phyloP scores from a whole-genome alignment of 2,797 vertebrate species.

The Enteromius treurensis region DNA sequence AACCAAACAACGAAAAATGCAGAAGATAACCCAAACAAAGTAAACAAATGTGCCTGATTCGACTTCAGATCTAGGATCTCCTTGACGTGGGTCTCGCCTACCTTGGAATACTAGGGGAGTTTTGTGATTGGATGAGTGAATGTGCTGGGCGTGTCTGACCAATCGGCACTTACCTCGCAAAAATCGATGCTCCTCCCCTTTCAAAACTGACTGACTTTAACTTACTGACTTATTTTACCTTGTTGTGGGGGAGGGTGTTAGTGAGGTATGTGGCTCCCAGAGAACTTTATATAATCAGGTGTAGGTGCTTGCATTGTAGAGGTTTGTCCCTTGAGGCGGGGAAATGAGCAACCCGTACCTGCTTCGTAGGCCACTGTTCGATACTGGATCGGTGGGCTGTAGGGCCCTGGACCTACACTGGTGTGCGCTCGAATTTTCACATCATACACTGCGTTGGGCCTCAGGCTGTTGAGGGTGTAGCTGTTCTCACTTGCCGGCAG shows the following conservation, averaged over 20 bases:
- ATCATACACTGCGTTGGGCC: slow-evolving; percentile 92
- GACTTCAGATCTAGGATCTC: slow-evolving; percentile 62
- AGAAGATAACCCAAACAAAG: slow-evolving; percentile 64
- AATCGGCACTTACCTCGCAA: slow-evolving; percentile 80
- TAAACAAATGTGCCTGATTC: slow-evolving; percentile 57
- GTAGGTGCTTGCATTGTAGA: slow-evolving; percentile 71
- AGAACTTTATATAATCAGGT: slow-evolving; percentile 73
- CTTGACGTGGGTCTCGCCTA: slow-evolving; percentile 67
- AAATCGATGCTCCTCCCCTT: slow-evolving; percentile 69
- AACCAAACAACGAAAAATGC: slow-evolving; percentile 62
- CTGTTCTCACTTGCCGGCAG: slow-evolving; percentile 84
- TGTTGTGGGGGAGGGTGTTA: slow-evolving; percentile 71
- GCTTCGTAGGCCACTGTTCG: slow-evolving; percentile 92
- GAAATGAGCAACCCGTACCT: slow-evolving; percentile 92
- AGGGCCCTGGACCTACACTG: slow-evolving; percentile 96
- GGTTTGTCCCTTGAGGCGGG: slow-evolving; percentile 60
- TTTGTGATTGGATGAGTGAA: slow-evolving; percentile 72
- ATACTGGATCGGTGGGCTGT: slow-evolving; percentile 96
- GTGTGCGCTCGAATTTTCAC: slow-evolving; percentile 98
- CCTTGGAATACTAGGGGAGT: slow-evolving; percentile 73
- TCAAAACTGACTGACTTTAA: slow-evolving; percentile 81
- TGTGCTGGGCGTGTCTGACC: slow-evolving; percentile 76
- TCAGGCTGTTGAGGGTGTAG: slow-evolving; percentile 91
- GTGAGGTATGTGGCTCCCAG: slow-evolving; percentile 77
- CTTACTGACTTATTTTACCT: slow-evolving; percentile 81